Conservation (phyloP, 2,113 vertebrate genomes). For the Meles meles region DNA sequence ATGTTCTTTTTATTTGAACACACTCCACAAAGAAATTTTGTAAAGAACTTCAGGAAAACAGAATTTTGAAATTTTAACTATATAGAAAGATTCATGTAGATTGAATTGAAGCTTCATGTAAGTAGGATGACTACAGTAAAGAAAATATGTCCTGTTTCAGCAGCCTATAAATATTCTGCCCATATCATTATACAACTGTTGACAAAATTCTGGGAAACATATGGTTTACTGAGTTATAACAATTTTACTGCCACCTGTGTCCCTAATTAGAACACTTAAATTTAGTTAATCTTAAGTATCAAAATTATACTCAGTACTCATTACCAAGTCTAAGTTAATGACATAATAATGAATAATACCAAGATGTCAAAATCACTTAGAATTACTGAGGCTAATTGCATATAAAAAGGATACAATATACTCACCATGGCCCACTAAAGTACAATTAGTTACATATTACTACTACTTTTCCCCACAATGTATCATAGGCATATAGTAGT, state of each 20-base stretch:
- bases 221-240: constrained; percentile 26
- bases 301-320: constrained; percentile 14
- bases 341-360: constrained; percentile 55
- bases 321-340: constrained; percentile 47
- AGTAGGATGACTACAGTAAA: neutral
- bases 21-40: neutral
- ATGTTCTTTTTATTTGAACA: neutral
- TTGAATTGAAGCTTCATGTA: neutral
- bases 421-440: neutral
- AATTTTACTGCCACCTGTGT: constrained; percentile 12
- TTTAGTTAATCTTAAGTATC: constrained; percentile 43
- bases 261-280: constrained; percentile 21
- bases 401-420: neutral
- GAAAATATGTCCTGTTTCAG: neutral
- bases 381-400: constrained; percentile 44
- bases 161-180: neutral
- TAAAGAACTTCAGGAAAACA: neutral
- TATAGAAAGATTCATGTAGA: neutral
- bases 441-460: neutral
- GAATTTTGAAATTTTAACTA: neutral
- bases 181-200: constrained; percentile 8
- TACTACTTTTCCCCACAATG: neutral
- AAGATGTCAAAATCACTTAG: constrained; percentile 53
- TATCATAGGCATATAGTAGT: neutral
- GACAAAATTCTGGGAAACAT: constrained; percentile 26